Evolutionary conservation across 2,888 invertebrate species (phyloP).

Genomic region (Hoplodrina blanda): DNA sequence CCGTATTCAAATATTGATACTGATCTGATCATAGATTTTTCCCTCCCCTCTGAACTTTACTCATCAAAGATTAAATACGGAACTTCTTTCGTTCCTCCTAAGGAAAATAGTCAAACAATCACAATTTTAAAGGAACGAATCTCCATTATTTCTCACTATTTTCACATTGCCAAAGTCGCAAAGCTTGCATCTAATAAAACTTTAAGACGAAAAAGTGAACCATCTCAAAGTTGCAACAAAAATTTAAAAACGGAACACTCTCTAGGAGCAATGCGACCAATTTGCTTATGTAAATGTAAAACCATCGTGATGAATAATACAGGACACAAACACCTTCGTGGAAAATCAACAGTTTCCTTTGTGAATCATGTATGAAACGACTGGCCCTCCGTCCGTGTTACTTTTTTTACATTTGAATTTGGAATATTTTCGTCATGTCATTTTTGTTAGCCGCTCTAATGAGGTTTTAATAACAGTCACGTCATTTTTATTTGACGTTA

Average conservation of each 20-base stretch:
- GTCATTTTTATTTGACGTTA: conserved; percentile 1
- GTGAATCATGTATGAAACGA: conserved; percentile 76
- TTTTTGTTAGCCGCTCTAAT: conserved; percentile 20
- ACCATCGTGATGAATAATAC: conserved; percentile 73
- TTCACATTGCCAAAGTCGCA: conserved; percentile 20
- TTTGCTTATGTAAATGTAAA: conserved; percentile 76
- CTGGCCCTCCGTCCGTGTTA: conserved; percentile 67
- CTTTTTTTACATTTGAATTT: conserved; percentile 57
- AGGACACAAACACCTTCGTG: conserved; percentile 65
- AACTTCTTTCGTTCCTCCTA: conserved; percentile 10
- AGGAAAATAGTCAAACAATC: conserved; percentile 33
- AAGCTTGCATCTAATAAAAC: conserved; percentile 52
- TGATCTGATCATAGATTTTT: conserved; percentile 11
- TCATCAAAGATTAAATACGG: conserved; percentile 27
- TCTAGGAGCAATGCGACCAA: conserved; percentile 68
- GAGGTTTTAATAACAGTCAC: conserved; percentile 9
- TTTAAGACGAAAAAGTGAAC: conserved; percentile 38
- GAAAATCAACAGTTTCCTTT: conserved; percentile 73
- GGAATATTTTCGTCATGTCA: conserved; percentile 7
- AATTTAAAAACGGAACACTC: conserved; percentile 40
- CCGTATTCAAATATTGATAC: conserved; percentile 21
- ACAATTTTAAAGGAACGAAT: conserved; percentile 56
- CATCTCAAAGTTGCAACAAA: conserved; percentile 32
- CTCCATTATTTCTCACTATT: conserved; percentile 44
- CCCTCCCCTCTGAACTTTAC: conserved; percentile 19